Conservation (phyloP, 2,888 invertebrate species). For the Trachelus tabidus region DNA sequence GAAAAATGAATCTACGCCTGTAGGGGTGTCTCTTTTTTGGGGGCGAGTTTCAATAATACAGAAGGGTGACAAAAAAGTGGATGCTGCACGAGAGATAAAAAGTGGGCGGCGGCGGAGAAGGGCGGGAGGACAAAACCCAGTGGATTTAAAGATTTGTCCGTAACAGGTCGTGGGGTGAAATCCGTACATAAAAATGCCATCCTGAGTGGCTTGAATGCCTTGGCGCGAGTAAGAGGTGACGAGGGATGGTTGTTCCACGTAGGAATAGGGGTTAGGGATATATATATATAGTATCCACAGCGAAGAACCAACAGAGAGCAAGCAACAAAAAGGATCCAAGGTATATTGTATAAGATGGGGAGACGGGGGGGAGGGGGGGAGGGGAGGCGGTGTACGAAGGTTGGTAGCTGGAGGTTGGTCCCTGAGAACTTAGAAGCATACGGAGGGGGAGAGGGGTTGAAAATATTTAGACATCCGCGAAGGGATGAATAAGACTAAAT, state of each 20-base stretch:
- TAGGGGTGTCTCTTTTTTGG: no score
- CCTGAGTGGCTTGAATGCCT: conserved; percentile 10
- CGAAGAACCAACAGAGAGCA: no score
- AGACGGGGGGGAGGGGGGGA: no score
- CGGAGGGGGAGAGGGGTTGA: conserved; percentile 47
- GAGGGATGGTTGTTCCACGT: conserved; percentile 5
- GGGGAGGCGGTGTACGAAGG: no score
- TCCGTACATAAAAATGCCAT: conserved; percentile 1
- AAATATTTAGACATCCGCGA: conserved; percentile 64
- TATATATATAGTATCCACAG: no score
- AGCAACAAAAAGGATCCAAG: no score
- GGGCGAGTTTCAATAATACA: no score
- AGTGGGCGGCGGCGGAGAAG: conserved; percentile 15
- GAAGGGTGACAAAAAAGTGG: conserved; percentile 5
- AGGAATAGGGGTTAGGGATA: background rate
- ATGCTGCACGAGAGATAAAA: conserved; percentile 21
- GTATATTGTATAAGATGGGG: no score
- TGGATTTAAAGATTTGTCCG: conserved; percentile 14
- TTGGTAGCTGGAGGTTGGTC: no score
- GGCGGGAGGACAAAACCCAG: conserved; percentile 15
- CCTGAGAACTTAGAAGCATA: conserved; percentile 23
- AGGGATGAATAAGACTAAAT: conserved; percentile 72
- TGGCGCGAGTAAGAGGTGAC: conserved; percentile 9
- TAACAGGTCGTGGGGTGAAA: background rate
- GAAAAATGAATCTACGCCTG: no score